A percentile compares a stretch with the other conserved stretches of the same genome.
phyloP scores from a whole-genome alignment of 1,140 invertebrate species.

The Papilio xuthus region DNA sequence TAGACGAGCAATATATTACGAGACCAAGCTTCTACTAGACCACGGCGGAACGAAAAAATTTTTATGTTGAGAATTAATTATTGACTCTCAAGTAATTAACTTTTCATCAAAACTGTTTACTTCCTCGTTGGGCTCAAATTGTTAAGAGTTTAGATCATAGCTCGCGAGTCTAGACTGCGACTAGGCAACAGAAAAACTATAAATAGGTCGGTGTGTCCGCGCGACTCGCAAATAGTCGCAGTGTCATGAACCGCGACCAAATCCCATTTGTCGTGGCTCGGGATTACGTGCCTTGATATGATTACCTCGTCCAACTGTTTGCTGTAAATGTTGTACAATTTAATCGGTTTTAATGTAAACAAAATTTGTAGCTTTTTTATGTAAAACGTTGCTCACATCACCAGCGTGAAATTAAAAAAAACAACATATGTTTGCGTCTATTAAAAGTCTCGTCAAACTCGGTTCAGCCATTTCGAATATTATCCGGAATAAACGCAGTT shows the following conservation, averaged over 20 bases:
- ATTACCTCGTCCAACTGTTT: slow-evolving; percentile 13
- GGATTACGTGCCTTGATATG: slow-evolving; percentile 28
- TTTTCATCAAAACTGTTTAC: background rate
- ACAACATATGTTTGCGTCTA: too few relatives aligned
- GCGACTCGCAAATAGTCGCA: slow-evolving; percentile 14
- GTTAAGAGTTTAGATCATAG: background rate
- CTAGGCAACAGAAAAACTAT: slow-evolving; percentile 28
- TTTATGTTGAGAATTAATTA: too few relatives aligned
- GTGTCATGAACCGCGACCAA: slow-evolving; percentile 33
- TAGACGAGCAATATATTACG: too few relatives aligned
- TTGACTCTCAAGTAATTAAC: background rate
- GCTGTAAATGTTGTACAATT: background rate
- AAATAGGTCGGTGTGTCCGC: slow-evolving; percentile 28
- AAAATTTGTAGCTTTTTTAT: background rate
- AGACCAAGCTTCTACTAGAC: too few relatives aligned
- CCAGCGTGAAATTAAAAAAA: too few relatives aligned
- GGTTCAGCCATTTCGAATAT: too few relatives aligned
- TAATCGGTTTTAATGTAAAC: background rate
- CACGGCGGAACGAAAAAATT: too few relatives aligned
- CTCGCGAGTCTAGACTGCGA: background rate
- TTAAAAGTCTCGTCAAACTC: too few relatives aligned
- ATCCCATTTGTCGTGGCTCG: slow-evolving; percentile 29
- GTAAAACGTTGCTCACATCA: too few relatives aligned
- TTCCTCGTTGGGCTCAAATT: background rate
- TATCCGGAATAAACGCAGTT: too few relatives aligned